Conservation (phyloP, 2,888 invertebrate genomes). For the Mesorhabditis spiculigera region DNA sequence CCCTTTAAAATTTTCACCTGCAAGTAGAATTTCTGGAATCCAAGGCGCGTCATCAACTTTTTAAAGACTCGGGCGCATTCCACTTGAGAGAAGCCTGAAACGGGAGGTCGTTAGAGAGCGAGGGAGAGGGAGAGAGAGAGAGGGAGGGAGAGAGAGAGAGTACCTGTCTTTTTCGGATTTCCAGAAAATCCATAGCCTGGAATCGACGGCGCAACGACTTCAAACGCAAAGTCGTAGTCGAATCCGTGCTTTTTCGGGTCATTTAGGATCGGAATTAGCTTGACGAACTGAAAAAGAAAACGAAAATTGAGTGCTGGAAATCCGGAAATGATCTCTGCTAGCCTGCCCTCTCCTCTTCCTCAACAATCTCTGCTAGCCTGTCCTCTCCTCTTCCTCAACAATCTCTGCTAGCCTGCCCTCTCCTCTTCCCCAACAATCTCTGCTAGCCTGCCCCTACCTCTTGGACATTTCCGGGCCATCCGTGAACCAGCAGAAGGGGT, state of each 20-base stretch:
- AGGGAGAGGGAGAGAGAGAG: too few relatives aligned
- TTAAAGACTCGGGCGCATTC: constrained; percentile 64
- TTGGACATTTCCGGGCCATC: constrained; percentile 78
- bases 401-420: too few relatives aligned
- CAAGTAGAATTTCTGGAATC: constrained; percentile 69
- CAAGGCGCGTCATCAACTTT: constrained; percentile 73
- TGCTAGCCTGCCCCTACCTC: too few relatives aligned
- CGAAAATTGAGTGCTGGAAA: too few relatives aligned
- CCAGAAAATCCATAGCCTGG: constrained; percentile 67
- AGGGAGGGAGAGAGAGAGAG: too few relatives aligned
- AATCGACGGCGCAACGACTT: constrained; percentile 64
- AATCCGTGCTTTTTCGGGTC: constrained; percentile 64
- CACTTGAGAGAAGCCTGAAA: constrained; percentile 48
- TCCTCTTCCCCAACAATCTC: too few relatives aligned
- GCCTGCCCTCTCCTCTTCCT: too few relatives aligned
- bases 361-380: too few relatives aligned
- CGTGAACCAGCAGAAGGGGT: constrained; percentile 73
- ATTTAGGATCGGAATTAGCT: constrained; percentile 61
- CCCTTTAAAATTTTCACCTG: constrained; percentile 70
- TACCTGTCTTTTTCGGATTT: constrained; percentile 68
- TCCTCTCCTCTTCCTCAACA: too few relatives aligned
- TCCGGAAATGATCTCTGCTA: too few relatives aligned
- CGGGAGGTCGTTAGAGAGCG: too few relatives aligned
- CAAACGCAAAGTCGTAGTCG: constrained; percentile 53
- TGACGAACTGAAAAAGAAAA: constrained; percentile 71